These are phyloP conservation scores for Parambassis ranga DNA, from an alignment of 2,797 vertebrate species.

Conservation along the genomic window DNA sequence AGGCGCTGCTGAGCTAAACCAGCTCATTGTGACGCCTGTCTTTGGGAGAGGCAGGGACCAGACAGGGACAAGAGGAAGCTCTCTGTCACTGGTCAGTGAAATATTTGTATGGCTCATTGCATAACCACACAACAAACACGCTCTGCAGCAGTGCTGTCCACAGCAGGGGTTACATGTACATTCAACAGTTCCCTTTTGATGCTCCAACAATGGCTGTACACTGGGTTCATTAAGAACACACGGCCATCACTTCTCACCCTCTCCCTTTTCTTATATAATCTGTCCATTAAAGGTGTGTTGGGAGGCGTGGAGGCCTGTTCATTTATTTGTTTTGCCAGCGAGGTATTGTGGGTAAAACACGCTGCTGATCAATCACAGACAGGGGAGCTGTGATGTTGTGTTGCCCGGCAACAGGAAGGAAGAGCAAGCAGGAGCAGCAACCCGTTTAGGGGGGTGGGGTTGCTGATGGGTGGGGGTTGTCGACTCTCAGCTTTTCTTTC, in stretches of 20 bases:
- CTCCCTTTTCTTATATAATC: conserved; percentile 11
- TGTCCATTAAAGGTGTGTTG: background rate
- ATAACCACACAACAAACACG: conserved; percentile 12
- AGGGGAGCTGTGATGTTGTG: conserved; percentile 70
- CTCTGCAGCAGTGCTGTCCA: conserved; percentile 34
- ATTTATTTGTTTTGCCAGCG: conserved; percentile 17
- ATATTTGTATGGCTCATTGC: conserved; percentile 14
- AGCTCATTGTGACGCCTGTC: background rate
- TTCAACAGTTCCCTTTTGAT: background rate
- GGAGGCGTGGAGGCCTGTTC: conserved; percentile 32
- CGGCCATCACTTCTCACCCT: conserved; percentile 7
- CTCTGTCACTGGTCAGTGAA: background rate
- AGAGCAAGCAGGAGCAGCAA: conserved; percentile 59
- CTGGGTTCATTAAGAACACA: conserved; percentile 5
- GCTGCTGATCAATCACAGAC: conserved; percentile 74
- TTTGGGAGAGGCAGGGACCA: conserved; percentile 6
- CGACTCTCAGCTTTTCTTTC: conserved; percentile 30
- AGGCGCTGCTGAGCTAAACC: conserved; percentile 1
- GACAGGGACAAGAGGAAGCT: background rate
- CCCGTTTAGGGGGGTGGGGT: conserved; percentile 20
- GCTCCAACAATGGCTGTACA: background rate
- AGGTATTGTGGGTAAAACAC: conserved; percentile 69
- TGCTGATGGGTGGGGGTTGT: conserved; percentile 36
- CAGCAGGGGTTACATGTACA: background rate
- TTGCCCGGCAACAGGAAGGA: conserved; percentile 79